Conservation (phyloP, 1,140 invertebrate species). For the Trialeurodes vaporariorum region DNA sequence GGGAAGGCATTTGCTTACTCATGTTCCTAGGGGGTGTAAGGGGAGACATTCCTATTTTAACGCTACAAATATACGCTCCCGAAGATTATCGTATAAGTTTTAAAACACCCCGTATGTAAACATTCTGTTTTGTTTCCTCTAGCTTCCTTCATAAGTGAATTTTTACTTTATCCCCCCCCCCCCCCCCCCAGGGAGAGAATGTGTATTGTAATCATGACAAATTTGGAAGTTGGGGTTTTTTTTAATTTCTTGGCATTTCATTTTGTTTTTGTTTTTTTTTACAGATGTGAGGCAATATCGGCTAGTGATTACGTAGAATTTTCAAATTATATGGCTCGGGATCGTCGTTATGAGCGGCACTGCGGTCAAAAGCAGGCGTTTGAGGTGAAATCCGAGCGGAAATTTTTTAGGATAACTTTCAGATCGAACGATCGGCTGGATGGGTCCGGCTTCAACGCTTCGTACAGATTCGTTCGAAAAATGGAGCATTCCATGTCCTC, state of each 20-base stretch:
- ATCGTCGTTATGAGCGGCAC: constrained; percentile 71
- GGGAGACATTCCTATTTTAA: no score
- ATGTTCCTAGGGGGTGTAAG: no score
- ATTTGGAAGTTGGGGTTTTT: no score
- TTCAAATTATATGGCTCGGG: constrained; percentile 77
- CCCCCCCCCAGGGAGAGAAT: no score
- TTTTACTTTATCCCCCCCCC: no score
- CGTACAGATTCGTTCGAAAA: constrained; percentile 57
- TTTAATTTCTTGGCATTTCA: constrained; percentile 20
- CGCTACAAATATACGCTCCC: no score
- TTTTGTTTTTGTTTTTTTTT: constrained; percentile 24
- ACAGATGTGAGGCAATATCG: constrained; percentile 70
- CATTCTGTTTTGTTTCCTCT: no score
- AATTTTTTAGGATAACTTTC: constrained; percentile 90
- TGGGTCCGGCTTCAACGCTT: constrained; percentile 83
- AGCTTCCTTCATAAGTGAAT: no score
- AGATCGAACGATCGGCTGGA: constrained; percentile 86
- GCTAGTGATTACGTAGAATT: constrained; percentile 91
- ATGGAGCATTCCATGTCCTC: neutral
- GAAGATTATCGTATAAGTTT: no score
- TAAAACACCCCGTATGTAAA: no score
- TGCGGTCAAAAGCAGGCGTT: constrained; percentile 56
- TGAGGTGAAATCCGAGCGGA: constrained; percentile 60
- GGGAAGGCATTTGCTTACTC: no score
- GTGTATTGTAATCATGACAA: no score